These are phyloP conservation scores for Alaudala cheleensis DNA, from an alignment of 2,113 vertebrate species.

Conservation along the genomic window DNA sequence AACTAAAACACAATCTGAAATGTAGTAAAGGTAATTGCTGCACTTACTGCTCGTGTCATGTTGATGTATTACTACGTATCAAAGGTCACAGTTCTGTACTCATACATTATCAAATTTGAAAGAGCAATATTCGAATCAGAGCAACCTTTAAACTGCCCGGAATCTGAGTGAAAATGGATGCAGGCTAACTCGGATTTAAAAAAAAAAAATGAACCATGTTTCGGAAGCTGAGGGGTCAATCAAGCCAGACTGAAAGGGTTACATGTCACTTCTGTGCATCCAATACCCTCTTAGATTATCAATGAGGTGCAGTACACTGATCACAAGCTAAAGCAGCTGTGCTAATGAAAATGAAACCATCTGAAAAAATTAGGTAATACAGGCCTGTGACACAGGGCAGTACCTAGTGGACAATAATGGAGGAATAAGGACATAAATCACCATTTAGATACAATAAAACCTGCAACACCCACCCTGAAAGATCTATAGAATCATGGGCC, in stretches of 20 bases:
- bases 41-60: constrained; percentile 91
- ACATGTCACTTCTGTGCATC: constrained; percentile 83
- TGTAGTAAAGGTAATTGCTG: constrained; percentile 85
- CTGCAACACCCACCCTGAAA: constrained; percentile 30
- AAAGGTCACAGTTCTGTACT: constrained; percentile 97
- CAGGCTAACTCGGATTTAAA: constrained; percentile 59
- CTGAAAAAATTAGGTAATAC: constrained; percentile 75
- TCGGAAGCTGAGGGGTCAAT: constrained; percentile 91
- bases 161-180: constrained; percentile 77
- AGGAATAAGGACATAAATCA: constrained; percentile 78
- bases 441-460: constrained; percentile 64
- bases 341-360: constrained; percentile 89
- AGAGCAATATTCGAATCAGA: constrained; percentile 88
- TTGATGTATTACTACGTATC: constrained; percentile 92
- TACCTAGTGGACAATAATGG: constrained; percentile 68
- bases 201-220: constrained; percentile 76
- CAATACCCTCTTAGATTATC: constrained; percentile 88
- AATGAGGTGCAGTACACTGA: constrained; percentile 88
- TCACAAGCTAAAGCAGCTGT: constrained; percentile 89
- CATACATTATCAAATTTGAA: constrained; percentile 99
- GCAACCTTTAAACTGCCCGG: constrained; percentile 84
- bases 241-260: constrained; percentile 84
- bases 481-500: not conserved
- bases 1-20: constrained; percentile 71
- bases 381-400: constrained; percentile 69